phyloP scores from a whole-genome alignment of 2,797 vertebrate species.

The Chaunax sp. region DNA sequence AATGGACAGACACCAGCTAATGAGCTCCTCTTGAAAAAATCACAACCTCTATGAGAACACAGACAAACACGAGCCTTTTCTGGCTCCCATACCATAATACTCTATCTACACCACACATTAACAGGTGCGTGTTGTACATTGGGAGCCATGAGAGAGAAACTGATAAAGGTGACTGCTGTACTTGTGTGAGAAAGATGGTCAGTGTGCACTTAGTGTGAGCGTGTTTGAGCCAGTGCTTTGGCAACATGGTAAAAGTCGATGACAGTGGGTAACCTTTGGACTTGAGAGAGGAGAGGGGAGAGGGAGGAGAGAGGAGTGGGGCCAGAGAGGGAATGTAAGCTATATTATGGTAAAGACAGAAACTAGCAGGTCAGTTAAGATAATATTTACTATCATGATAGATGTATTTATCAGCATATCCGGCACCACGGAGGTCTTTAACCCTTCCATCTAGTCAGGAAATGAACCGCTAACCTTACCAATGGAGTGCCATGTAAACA shows the following conservation, averaged over 20 bases:
- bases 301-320: slow-evolving; percentile 10
- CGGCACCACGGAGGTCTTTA: slow-evolving; percentile 19
- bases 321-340: slow-evolving; percentile 8
- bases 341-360: slow-evolving; percentile 14
- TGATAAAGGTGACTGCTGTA: slow-evolving; percentile 42
- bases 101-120: too few species aligned
- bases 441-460: slow-evolving; percentile 30
- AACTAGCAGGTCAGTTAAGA: background rate
- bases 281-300: slow-evolving; percentile 24
- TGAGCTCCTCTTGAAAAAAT: slow-evolving; percentile 47
- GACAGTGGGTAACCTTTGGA: slow-evolving; percentile 73
- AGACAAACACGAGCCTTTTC: slow-evolving; percentile 4
- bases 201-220: slow-evolving; percentile 21
- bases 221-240: slow-evolving; percentile 67
- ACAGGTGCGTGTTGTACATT: slow-evolving; percentile 2
- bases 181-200: slow-evolving; percentile 30
- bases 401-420: background rate
- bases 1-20: slow-evolving; percentile 32
- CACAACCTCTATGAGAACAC: slow-evolving; percentile 1
- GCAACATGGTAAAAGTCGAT: slow-evolving; percentile 65
- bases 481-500: too few species aligned
- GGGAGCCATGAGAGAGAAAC: slow-evolving; percentile 38
- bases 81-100: background rate
- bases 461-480: too few species aligned
- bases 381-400: background rate